Conservation (phyloP, 2,888 invertebrate genomes). For the Alentia gelatinosa region DNA sequence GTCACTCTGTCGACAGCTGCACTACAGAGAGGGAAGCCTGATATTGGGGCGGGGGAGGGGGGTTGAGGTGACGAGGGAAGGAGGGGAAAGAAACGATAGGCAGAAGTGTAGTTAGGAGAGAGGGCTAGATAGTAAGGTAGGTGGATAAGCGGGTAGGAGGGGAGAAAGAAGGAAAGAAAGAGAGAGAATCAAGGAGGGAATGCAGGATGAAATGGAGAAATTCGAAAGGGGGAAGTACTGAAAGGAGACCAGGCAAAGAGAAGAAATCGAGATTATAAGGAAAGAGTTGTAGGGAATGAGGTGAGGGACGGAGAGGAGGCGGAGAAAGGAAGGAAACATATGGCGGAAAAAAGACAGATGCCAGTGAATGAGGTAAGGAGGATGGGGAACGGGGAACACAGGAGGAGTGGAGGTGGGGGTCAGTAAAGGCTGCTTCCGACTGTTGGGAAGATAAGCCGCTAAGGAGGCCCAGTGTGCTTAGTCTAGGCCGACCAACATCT, state of each 20-base stretch:
- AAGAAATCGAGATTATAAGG: too few relatives aligned
- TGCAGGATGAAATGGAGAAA: too few relatives aligned
- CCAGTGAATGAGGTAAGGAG: background rate
- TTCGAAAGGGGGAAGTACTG: too few relatives aligned
- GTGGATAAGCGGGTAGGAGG: too few relatives aligned
- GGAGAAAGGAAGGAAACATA: background rate
- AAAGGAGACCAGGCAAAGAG: too few relatives aligned
- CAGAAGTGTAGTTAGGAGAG: background rate
- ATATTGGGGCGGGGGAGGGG: background rate
- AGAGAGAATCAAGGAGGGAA: too few relatives aligned
- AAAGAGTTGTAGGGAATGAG: background rate
- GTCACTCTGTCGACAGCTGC: too few relatives aligned
- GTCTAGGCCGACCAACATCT: background rate
- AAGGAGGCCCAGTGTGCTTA: background rate
- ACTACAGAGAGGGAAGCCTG: too few relatives aligned
- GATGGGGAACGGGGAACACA: background rate
- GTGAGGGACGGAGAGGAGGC: background rate
- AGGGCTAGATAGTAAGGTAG: too few relatives aligned
- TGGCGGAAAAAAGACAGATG: background rate
- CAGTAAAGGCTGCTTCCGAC: too few relatives aligned
- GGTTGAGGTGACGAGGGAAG: background rate
- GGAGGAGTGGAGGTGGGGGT: background rate
- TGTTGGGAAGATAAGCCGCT: too few relatives aligned
- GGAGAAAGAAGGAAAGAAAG: too few relatives aligned
- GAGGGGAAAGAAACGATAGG: background rate